phyloP scores from a whole-genome alignment of 2,888 invertebrate species.

The Campoletis raptor region DNA sequence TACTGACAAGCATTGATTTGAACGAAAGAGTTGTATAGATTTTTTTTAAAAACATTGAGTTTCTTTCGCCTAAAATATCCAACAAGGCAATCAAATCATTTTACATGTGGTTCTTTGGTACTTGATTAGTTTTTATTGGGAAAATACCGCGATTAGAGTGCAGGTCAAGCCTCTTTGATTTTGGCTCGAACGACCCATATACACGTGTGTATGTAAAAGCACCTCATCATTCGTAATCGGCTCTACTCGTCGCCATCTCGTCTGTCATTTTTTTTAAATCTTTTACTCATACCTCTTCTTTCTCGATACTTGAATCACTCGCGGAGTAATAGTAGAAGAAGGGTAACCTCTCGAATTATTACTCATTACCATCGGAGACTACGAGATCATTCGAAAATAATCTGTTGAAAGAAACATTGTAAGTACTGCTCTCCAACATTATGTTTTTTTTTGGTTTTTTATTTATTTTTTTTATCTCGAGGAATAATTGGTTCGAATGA shows the following conservation, averaged over 20 bases:
- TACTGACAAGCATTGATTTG: background rate
- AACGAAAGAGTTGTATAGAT: background rate
- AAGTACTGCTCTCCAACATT: background rate
- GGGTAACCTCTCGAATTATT: conserved; percentile 55
- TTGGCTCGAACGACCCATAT: conserved; percentile 4
- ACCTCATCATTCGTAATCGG: conserved; percentile 36
- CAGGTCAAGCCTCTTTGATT: background rate
- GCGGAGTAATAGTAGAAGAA: conserved; percentile 1
- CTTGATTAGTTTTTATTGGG: background rate
- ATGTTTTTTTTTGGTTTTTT: background rate
- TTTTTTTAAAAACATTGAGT: background rate
- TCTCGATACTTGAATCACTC: conserved; percentile 20
- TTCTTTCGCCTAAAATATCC: background rate
- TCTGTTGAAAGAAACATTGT: background rate
- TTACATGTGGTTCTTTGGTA: background rate
- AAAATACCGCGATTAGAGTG: background rate
- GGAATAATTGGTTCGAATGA: background rate
- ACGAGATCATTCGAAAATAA: background rate
- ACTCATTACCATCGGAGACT: conserved; percentile 16
- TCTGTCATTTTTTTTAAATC: conserved; percentile 11
- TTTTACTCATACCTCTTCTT: conserved; percentile 15
- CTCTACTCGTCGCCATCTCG: conserved; percentile 34
- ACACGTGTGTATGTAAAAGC: conserved; percentile 16
- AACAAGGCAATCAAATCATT: background rate
- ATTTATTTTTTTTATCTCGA: background rate